These are phyloP conservation scores for Rhinichthys klamathensis DNA, from an alignment of 2,113 vertebrate species.

Conservation along the genomic window DNA sequence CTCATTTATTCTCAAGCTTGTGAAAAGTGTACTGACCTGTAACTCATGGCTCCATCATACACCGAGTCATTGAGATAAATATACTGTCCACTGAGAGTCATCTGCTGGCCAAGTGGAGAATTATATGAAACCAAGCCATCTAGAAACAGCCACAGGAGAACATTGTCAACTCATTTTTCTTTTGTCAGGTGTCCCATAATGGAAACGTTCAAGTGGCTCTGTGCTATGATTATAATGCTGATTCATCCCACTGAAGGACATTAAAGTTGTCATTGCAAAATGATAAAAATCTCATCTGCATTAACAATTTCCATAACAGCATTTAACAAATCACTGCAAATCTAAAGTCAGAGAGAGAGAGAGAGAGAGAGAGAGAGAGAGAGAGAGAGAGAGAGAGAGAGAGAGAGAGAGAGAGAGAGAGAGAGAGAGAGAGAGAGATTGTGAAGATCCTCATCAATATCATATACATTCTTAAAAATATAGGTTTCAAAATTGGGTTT, in stretches of 20 bases:
- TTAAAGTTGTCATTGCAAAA: constrained; percentile 15
- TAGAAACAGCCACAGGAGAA: constrained; percentile 61
- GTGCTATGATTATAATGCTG: background rate
- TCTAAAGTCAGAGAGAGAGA: background rate
- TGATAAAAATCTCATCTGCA: background rate
- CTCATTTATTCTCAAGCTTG: background rate
- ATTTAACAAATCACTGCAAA: background rate
- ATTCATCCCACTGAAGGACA: background rate
- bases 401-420: background rate
- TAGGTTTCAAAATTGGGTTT: too few relatives aligned
- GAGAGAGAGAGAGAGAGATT: background rate
- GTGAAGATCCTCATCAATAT: background rate
- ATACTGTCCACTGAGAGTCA: constrained; percentile 74
- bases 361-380: too few relatives aligned
- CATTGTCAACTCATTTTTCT: background rate
- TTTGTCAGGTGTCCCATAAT: background rate
- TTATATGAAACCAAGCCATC: constrained; percentile 96
- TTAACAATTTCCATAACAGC: background rate
- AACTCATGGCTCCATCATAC: constrained; percentile 90
- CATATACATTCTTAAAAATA: too few relatives aligned
- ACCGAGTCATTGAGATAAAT: constrained; percentile 93
- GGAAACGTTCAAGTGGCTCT: background rate
- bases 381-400: background rate
- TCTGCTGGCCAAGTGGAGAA: constrained; percentile 85
- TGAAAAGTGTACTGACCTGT: constrained; percentile 79